These are phyloP conservation scores for Oreonectes daqikongensis DNA, from an alignment of 2,797 vertebrate species.

Conservation along the genomic window DNA sequence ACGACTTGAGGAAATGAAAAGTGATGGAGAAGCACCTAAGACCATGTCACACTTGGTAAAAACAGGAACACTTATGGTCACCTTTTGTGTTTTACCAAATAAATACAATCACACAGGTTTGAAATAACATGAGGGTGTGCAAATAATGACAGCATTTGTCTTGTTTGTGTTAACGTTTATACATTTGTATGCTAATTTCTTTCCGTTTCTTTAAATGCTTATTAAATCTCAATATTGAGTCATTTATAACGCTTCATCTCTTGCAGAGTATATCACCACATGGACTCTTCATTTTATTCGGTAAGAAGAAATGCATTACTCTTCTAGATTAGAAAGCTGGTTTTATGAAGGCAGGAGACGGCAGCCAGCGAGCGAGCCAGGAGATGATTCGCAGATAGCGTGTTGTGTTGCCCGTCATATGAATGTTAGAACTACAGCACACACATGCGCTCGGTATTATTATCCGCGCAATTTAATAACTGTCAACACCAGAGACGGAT, in stretches of 20 bases:
- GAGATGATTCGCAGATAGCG: constrained; percentile 50
- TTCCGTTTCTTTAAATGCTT: not conserved
- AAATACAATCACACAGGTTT: not conserved
- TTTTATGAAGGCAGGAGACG: constrained; percentile 45
- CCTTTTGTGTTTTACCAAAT: not conserved
- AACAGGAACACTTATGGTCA: too few relatives aligned
- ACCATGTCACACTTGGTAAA: too few relatives aligned
- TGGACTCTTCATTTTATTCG: constrained; percentile 88
- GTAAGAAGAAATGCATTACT: constrained; percentile 72
- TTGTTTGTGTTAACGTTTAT: not conserved
- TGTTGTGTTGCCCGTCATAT: constrained; percentile 24
- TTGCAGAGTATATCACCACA: constrained; percentile 83
- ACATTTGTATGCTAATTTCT: not conserved
- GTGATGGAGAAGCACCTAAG: too few relatives aligned
- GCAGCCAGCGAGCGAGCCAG: not conserved
- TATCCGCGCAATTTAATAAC: constrained; percentile 53
- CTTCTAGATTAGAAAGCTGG: constrained; percentile 34
- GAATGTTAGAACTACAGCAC: constrained; percentile 15
- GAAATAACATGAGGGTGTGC: not conserved
- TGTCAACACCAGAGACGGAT: constrained; percentile 39
- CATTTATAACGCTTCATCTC: constrained; percentile 40
- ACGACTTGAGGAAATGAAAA: too few relatives aligned
- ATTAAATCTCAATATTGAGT: not conserved
- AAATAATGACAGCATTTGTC: not conserved
- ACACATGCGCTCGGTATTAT: constrained; percentile 20